These are phyloP conservation scores for Hydroisotoma schaefferi DNA, from an alignment of 2,888 invertebrate genomes.

Conservation along the genomic window DNA sequence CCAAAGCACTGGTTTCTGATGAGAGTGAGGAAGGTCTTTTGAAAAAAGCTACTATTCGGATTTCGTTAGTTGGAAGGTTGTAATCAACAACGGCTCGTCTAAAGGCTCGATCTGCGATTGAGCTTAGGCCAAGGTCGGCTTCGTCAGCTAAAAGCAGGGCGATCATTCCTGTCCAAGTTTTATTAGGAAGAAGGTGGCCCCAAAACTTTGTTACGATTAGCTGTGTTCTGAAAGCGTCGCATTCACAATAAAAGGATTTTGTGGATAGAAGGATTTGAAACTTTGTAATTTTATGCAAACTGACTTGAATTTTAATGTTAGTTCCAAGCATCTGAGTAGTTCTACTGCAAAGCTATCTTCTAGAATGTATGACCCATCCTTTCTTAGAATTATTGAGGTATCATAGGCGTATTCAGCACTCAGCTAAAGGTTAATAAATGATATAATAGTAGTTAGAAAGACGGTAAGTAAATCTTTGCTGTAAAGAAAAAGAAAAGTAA, in stretches of 20 bases:
- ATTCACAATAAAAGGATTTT: conserved; percentile 5
- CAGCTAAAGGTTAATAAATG: conserved; percentile 10
- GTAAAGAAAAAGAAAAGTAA: too few species aligned
- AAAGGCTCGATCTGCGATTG: conserved; percentile 27
- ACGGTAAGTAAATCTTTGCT: too few species aligned
- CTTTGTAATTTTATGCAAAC: neutral
- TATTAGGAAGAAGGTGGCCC: conserved; percentile 23
- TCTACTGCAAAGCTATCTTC: conserved; percentile 25
- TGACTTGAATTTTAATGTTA: conserved; percentile 32
- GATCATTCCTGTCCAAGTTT: conserved; percentile 37
- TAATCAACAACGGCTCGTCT: conserved; percentile 32
- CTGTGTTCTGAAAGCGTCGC: conserved; percentile 10
- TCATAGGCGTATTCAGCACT: conserved; percentile 24
- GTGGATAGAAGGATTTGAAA: conserved; percentile 3
- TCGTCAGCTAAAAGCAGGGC: conserved; percentile 17
- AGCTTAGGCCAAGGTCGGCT: conserved; percentile 32
- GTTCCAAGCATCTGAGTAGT: conserved; percentile 19
- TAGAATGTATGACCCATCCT: conserved; percentile 1
- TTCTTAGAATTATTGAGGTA: conserved; percentile 11
- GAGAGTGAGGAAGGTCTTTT: conserved; percentile 9
- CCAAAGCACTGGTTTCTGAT: conserved; percentile 7
- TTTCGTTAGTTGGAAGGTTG: conserved; percentile 34
- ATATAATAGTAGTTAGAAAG: neutral
- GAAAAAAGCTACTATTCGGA: conserved; percentile 29
- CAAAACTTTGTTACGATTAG: conserved; percentile 21